Conservation (phyloP, 2,113 vertebrate genomes). For the Salvator merianae region DNA sequence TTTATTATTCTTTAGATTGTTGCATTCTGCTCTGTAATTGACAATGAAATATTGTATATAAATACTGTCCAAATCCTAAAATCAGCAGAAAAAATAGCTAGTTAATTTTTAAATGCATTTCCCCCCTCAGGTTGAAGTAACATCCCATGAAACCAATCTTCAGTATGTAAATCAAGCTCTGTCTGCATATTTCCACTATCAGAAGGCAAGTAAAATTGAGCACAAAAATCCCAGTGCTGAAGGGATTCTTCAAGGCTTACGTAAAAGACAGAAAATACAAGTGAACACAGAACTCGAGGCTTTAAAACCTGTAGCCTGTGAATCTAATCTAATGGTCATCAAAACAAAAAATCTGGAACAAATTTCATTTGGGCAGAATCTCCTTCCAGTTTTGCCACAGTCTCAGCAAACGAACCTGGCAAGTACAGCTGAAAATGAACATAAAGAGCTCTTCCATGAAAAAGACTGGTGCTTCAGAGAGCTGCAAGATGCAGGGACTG, state of each 20-base stretch:
- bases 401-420: slow-evolving; percentile 5
- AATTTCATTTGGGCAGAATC: slow-evolving; percentile 80
- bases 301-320: slow-evolving; percentile 18
- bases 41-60: no score
- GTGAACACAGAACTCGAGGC: slow-evolving; percentile 8
- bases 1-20: no score
- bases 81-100: background rate
- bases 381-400: slow-evolving; percentile 75
- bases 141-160: slow-evolving; percentile 87
- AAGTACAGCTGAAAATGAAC: background rate
- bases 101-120: background rate
- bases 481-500: slow-evolving; percentile 14
- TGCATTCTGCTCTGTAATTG: no score
- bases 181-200: slow-evolving; percentile 67
- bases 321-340: background rate
- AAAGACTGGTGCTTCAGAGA: slow-evolving; percentile 45
- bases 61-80: background rate
- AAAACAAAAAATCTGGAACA: background rate
- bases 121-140: slow-evolving; percentile 76
- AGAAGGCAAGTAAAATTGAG: slow-evolving; percentile 3
- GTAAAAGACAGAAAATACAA: slow-evolving; percentile 68
- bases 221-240: background rate
- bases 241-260: fast-evolving
- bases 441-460: slow-evolving; percentile 2
- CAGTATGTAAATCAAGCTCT: slow-evolving; percentile 85